phyloP scores from a whole-genome alignment of 2,888 invertebrate genomes.

The Sinodicranocentrus sp. region DNA sequence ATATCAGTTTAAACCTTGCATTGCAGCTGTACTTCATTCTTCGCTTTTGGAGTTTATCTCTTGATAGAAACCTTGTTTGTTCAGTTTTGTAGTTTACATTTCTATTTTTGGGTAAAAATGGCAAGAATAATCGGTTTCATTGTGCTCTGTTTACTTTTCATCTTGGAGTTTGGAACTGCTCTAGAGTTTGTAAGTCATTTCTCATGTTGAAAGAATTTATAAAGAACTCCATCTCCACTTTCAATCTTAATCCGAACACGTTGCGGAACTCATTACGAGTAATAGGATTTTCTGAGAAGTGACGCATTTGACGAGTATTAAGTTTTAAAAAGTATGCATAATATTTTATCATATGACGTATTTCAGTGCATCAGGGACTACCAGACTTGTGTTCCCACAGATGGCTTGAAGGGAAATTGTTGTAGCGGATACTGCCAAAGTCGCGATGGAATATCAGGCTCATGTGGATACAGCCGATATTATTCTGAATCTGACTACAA shows the following conservation, averaged over 20 bases:
- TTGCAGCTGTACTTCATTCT: too few species aligned
- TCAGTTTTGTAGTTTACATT: neutral
- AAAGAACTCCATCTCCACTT: too few species aligned
- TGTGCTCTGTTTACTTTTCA: constrained; percentile 63
- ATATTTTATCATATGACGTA: neutral
- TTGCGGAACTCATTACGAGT: too few species aligned
- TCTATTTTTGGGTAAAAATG: constrained; percentile 28
- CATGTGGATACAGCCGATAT: constrained; percentile 57
- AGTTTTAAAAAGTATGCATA: too few species aligned
- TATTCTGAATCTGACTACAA: constrained; percentile 66
- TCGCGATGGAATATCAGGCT: constrained; percentile 63
- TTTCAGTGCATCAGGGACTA: constrained; percentile 66
- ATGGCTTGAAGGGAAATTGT: constrained; percentile 71
- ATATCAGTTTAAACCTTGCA: too few species aligned
- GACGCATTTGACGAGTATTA: neutral
- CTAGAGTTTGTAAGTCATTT: constrained; percentile 59
- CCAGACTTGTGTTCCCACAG: constrained; percentile 69
- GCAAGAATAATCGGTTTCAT: constrained; percentile 16
- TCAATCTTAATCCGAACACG: too few species aligned
- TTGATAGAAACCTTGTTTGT: neutral
- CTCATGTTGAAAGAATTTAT: too few species aligned
- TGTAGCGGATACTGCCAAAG: constrained; percentile 68
- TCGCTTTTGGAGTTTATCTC: too few species aligned
- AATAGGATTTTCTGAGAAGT: too few species aligned
- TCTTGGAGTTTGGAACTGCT: constrained; percentile 45